Conservation (phyloP, 2,888 invertebrate genomes). For the Sarcophaga rosellei region DNA sequence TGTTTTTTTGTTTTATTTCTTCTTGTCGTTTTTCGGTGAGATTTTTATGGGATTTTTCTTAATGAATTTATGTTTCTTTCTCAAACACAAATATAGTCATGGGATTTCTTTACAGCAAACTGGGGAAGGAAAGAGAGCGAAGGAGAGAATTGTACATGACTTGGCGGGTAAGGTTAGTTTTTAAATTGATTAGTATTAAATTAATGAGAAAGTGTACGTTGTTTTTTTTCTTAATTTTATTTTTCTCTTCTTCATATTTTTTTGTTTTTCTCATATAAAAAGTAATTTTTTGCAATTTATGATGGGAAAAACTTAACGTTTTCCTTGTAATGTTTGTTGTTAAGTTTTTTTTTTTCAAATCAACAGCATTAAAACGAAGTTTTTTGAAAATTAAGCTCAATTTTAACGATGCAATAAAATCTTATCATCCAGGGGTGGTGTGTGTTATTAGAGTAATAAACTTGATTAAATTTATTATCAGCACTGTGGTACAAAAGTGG, state of each 20-base stretch:
- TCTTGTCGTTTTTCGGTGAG: constrained; percentile 41
- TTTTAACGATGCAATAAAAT: too few species aligned
- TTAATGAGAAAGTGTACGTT: constrained; percentile 49
- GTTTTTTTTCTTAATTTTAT: too few species aligned
- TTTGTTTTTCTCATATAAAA: constrained; percentile 2
- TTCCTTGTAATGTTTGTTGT: background rate
- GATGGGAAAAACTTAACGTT: constrained; percentile 6
- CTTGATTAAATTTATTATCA: too few species aligned
- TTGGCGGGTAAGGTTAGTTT: constrained; percentile 30
- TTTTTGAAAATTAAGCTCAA: too few species aligned
- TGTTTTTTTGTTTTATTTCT: constrained; percentile 30
- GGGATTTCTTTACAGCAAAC: background rate
- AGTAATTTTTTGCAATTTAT: constrained; percentile 48
- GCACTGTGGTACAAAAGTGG: too few species aligned
- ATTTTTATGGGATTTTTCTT: constrained; percentile 66
- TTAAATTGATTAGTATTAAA: constrained; percentile 65
- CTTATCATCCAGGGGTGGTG: too few species aligned
- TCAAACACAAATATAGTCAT: background rate
- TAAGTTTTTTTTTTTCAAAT: too few species aligned
- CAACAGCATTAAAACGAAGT: too few species aligned
- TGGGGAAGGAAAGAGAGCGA: rapidly evolving
- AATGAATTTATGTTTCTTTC: constrained; percentile 62
- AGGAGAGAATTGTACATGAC: too few species aligned
- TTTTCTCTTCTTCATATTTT: background rate
- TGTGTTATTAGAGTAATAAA: too few species aligned